These are phyloP conservation scores for Myanophis thanlyinensis DNA, from an alignment of 2,113 vertebrate species.

Conservation along the genomic window DNA sequence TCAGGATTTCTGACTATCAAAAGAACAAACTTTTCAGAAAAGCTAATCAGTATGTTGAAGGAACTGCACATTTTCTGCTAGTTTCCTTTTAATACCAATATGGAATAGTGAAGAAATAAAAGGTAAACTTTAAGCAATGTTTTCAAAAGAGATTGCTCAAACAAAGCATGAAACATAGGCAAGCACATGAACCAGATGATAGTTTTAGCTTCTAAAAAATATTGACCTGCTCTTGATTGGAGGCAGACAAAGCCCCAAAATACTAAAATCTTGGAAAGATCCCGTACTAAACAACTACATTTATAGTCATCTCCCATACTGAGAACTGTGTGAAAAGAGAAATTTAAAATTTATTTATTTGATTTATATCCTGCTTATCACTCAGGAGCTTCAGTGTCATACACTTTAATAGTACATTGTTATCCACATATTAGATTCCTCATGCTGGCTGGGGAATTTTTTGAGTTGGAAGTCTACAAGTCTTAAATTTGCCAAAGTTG, in stretches of 20 bases:
- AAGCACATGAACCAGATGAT: neutral
- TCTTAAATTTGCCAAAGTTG: neutral
- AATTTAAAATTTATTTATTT: neutral
- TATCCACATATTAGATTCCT: neutral
- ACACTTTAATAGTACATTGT: neutral
- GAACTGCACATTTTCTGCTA: neutral
- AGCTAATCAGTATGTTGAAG: constrained; percentile 16
- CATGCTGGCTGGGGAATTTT: neutral
- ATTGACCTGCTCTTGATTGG: neutral
- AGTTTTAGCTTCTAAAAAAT: neutral
- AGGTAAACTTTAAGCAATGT: constrained; percentile 9
- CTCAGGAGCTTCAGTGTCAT: neutral
- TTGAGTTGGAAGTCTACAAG: neutral
- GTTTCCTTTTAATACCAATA: constrained; percentile 32
- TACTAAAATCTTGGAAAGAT: neutral
- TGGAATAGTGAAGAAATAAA: constrained; percentile 29
- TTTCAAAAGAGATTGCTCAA: constrained; percentile 15
- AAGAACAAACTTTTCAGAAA: constrained; percentile 27
- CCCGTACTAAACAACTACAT: neutral
- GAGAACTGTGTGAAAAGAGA: neutral
- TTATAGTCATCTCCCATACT: neutral
- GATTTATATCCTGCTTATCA: neutral
- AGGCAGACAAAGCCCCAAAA: neutral
- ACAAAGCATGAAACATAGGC: neutral
- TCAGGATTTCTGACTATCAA: neutral